Evolutionary conservation across 1,140 invertebrate species (phyloP).

Genomic region (Meloidogyne hapla): DNA sequence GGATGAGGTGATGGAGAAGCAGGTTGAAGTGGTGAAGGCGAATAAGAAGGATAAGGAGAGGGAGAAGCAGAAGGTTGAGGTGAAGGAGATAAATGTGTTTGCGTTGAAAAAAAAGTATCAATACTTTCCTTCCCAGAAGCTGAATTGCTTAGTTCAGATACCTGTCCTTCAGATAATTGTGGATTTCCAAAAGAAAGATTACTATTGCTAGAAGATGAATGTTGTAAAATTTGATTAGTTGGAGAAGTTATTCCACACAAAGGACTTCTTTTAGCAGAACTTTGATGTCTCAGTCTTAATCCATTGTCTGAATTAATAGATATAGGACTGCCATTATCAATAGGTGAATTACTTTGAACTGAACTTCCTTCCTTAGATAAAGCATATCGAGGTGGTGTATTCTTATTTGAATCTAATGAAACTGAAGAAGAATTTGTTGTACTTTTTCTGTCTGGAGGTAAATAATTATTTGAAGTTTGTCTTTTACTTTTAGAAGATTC

Average conservation of each 20-base stretch:
- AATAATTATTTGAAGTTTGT: not conserved
- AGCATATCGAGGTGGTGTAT: not conserved
- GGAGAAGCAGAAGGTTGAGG: too few relatives aligned
- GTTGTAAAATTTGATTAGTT: not conserved
- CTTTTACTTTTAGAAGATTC: not conserved
- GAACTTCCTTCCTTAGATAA: slow-evolving; percentile 5
- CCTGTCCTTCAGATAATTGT: too few relatives aligned
- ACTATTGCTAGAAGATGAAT: not conserved
- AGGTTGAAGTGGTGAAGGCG: not conserved
- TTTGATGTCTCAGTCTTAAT: not conserved
- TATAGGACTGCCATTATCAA: not conserved
- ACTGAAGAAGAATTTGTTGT: not conserved
- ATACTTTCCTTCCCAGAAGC: not conserved
- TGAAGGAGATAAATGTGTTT: not conserved
- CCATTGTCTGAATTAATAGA: not conserved
- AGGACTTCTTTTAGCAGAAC: not conserved
- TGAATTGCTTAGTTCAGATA: not conserved
- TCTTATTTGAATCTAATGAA: not conserved
- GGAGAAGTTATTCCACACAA: not conserved
- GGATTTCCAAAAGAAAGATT: too few relatives aligned
- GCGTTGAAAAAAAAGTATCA: not conserved
- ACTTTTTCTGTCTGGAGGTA: not conserved
- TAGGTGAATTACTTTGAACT: not conserved
- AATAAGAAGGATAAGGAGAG: not conserved
- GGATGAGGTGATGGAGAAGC: not conserved